Evolutionary conservation across 2,797 vertebrate genomes (phyloP).

Genomic region (Catharus ustulatus): DNA sequence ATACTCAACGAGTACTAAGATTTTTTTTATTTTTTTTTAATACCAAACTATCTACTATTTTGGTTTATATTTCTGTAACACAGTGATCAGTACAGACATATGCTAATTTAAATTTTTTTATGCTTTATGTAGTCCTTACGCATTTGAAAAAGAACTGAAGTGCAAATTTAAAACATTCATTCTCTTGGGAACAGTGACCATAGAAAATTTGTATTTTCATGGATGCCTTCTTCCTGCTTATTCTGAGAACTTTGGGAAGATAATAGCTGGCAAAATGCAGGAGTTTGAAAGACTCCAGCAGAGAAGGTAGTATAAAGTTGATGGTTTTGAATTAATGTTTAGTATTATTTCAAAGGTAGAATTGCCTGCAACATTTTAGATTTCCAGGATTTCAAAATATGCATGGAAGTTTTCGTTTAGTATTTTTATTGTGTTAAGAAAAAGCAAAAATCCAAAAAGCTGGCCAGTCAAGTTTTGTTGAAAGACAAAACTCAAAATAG

Average conservation of each 20-base stretch:
- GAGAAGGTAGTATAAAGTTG: not conserved
- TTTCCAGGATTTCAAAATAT: not conserved
- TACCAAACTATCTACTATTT: not conserved
- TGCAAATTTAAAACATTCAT: not conserved
- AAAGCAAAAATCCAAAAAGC: not conserved
- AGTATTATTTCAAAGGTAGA: not conserved
- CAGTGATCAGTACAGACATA: not conserved
- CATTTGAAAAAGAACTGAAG: not conserved
- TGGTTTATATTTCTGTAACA: not conserved
- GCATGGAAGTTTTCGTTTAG: not conserved
- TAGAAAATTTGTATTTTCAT: not conserved
- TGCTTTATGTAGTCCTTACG: not conserved
- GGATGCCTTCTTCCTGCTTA: not conserved
- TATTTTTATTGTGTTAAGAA: not conserved
- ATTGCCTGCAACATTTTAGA: not conserved
- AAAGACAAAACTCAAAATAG: not conserved
- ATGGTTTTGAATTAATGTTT: not conserved
- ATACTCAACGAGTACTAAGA: rapidly evolving
- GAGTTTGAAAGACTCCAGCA: not conserved
- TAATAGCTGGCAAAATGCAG: not conserved
- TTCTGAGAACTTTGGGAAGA: not conserved
- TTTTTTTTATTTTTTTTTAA: not conserved
- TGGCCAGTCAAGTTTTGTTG: not conserved
- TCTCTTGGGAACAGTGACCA: not conserved
- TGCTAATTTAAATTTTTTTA: not conserved